These are phyloP conservation scores for Drosophila borealis DNA, from an alignment of 2,888 invertebrate species.

Conservation along the genomic window DNA sequence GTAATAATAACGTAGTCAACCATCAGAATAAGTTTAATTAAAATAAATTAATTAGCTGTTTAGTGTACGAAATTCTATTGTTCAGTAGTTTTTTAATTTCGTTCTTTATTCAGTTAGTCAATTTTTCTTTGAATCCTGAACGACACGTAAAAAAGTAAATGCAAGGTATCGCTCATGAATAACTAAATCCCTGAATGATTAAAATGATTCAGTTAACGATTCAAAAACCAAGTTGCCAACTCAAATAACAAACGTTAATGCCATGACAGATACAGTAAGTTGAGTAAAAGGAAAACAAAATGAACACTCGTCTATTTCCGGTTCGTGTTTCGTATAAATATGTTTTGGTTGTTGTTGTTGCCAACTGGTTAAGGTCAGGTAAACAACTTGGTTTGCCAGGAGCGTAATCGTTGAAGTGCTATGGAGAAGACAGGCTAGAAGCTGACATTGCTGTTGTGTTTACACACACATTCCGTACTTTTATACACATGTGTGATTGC, in stretches of 20 bases:
- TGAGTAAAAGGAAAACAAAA: conserved; percentile 3
- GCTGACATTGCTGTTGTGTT: not conserved
- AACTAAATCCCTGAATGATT: no score
- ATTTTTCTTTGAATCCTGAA: no score
- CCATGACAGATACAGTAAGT: conserved; percentile 1
- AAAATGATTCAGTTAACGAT: not conserved
- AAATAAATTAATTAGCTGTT: no score
- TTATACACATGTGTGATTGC: conserved; percentile 20
- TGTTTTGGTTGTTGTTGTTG: conserved; percentile 24
- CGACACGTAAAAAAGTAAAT: no score
- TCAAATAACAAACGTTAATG: not conserved
- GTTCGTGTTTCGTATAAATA: not conserved
- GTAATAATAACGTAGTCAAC: no score
- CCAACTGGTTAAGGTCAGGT: conserved; percentile 67
- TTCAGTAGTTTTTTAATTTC: no score
- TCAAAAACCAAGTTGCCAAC: not conserved
- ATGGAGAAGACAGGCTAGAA: not conserved
- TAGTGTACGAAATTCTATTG: no score
- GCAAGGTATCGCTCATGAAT: no score
- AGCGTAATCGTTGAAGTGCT: not conserved
- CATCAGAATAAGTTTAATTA: no score
- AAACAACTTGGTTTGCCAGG: conserved; percentile 34
- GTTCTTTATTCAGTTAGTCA: no score
- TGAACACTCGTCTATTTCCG: conserved; percentile 23
- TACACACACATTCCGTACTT: not conserved